Conservation (phyloP, 2,888 invertebrate species). For the Epirrhoe tristata region DNA sequence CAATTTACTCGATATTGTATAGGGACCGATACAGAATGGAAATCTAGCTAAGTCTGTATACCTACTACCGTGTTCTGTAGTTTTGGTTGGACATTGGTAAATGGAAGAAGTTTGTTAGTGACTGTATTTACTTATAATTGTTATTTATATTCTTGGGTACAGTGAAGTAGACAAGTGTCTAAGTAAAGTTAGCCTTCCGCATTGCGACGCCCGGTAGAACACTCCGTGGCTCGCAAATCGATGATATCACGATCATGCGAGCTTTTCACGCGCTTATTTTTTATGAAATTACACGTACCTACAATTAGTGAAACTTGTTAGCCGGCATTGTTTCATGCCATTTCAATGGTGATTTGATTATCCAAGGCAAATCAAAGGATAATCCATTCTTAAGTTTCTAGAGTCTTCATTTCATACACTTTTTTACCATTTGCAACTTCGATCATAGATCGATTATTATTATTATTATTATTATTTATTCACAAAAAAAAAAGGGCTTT, state of each 20-base stretch:
- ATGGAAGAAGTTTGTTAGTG: background rate
- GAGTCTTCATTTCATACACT: no score
- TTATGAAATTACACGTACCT: background rate
- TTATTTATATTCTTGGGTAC: background rate
- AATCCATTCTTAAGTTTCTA: no score
- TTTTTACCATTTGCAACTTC: no score
- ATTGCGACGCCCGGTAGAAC: conserved; percentile 21
- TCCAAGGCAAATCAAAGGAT: no score
- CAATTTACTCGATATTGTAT: no score
- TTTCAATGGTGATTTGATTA: no score
- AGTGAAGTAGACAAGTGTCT: conserved; percentile 1
- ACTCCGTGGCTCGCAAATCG: conserved; percentile 13
- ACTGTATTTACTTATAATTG: background rate
- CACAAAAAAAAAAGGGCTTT: no score
- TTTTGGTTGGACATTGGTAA: background rate
- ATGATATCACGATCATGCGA: conserved; percentile 15
- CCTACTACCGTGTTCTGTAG: background rate
- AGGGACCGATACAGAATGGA: no score
- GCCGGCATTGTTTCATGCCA: no score
- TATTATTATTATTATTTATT: no score
- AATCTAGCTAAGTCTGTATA: no score
- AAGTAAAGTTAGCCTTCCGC: conserved; percentile 22
- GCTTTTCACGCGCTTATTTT: conserved; percentile 11
- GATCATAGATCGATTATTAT: no score
- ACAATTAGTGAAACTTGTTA: background rate